phyloP scores from a whole-genome alignment of 92 coral and sea anemone genomes.

The Pocillopora meandrina region DNA sequence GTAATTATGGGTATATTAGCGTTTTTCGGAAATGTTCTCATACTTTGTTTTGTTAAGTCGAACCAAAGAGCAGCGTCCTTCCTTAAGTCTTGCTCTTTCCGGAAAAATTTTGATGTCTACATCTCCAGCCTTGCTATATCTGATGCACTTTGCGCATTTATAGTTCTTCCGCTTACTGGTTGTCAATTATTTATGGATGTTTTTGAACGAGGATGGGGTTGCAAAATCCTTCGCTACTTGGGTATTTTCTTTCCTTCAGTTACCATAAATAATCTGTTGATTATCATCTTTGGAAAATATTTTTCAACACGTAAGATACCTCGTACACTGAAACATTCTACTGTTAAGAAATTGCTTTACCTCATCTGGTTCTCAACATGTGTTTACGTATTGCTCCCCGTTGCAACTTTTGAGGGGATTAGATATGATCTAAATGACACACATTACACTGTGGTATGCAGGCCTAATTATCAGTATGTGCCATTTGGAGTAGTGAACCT shows the following conservation, averaged over 20 bases:
- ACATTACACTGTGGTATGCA: background rate
- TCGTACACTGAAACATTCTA: background rate
- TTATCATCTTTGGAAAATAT: background rate
- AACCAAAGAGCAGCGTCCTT: background rate
- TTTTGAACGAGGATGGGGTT: background rate
- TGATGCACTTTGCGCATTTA: background rate
- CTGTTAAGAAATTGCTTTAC: background rate
- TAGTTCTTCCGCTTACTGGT: background rate
- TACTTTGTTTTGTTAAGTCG: background rate
- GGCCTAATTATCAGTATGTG: background rate
- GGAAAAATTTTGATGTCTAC: background rate
- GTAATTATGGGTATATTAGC: background rate
- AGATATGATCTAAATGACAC: background rate
- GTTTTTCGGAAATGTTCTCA: background rate
- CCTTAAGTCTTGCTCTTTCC: background rate
- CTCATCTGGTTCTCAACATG: background rate
- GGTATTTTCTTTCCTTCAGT: background rate
- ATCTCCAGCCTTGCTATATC: background rate
- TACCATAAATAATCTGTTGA: background rate
- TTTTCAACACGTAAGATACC: background rate
- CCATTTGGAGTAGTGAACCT: background rate
- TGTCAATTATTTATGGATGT: background rate
- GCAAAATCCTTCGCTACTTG: background rate
- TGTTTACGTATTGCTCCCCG: background rate
- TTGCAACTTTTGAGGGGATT: background rate